Evolutionary conservation across 2,888 invertebrate species (phyloP).

Genomic region (Nomada hirtipes): DNA sequence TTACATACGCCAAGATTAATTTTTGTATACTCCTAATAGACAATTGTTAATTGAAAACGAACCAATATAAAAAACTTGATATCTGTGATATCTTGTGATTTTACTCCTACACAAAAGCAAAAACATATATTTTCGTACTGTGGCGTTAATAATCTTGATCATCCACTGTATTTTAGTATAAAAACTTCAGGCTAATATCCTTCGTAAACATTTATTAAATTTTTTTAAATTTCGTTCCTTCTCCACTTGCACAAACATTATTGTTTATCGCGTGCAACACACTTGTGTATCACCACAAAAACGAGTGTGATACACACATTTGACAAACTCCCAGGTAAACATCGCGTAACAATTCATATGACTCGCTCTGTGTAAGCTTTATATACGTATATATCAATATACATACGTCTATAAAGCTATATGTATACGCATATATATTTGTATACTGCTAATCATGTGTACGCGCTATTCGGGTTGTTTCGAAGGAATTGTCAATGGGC

Average conservation of each 20-base stretch:
- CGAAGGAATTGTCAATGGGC: slow-evolving; percentile 50
- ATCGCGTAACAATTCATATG: slow-evolving; percentile 38
- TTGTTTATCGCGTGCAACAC: not conserved
- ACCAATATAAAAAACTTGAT: too few relatives aligned
- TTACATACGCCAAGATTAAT: too few relatives aligned
- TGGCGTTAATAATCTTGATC: too few relatives aligned
- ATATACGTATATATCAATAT: slow-evolving; percentile 20
- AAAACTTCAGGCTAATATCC: too few relatives aligned
- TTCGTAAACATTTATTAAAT: too few relatives aligned
- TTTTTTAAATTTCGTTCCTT: not conserved
- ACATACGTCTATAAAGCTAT: slow-evolving; percentile 43
- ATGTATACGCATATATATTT: slow-evolving; percentile 53
- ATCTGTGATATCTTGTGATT: too few relatives aligned
- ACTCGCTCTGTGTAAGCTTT: slow-evolving; percentile 49
- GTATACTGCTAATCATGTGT: slow-evolving; percentile 56
- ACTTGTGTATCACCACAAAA: not conserved
- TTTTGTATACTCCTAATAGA: too few relatives aligned
- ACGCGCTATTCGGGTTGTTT: slow-evolving; percentile 62
- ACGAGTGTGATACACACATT: too few relatives aligned
- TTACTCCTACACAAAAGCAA: too few relatives aligned
- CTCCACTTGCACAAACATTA: not conserved
- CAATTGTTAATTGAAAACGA: too few relatives aligned
- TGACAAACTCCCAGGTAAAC: not conserved
- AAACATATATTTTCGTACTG: too few relatives aligned
- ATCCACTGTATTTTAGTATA: too few relatives aligned